A percentile compares a stretch with the other conserved stretches of the same genome.
These are phyloP conservation scores for Microchrysa polita DNA, from an alignment of 2,888 invertebrate genomes.

Conservation along the genomic window DNA sequence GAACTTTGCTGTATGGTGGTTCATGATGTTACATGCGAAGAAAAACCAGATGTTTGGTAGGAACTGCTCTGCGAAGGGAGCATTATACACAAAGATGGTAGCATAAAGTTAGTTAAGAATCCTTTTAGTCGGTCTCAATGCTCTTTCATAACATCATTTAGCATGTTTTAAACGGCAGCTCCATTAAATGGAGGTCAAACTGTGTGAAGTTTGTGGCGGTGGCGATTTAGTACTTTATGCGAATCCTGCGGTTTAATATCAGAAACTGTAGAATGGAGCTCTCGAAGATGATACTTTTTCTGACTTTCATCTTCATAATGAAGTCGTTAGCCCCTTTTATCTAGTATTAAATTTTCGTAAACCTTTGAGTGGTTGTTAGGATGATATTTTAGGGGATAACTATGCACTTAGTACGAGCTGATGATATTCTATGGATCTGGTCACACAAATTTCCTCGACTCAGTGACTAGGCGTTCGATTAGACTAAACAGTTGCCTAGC, in stretches of 20 bases:
- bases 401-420: too few relatives aligned
- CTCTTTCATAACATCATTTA: neutral
- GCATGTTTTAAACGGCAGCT: neutral
- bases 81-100: neutral
- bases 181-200: neutral
- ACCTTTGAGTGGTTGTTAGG: too few relatives aligned
- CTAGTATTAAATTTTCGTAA: too few relatives aligned
- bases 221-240: neutral
- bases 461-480: too few relatives aligned
- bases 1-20: too few relatives aligned
- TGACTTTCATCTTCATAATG: slow-evolving; percentile 3
- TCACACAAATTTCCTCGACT: too few relatives aligned
- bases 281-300: neutral
- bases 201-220: slow-evolving; percentile 1
- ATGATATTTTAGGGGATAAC: too few relatives aligned
- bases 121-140: neutral
- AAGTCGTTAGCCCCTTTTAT: slow-evolving; percentile 1
- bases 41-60: too few relatives aligned
- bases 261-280: neutral
- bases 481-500: too few relatives aligned
- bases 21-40: too few relatives aligned
- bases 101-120: neutral
- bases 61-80: too few relatives aligned
- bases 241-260: neutral
- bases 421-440: too few relatives aligned